Evolutionary conservation across 2,113 vertebrate species (phyloP), one percentile per base, ranked within the genome.

Genomic region (Abramis brama): DNA sequence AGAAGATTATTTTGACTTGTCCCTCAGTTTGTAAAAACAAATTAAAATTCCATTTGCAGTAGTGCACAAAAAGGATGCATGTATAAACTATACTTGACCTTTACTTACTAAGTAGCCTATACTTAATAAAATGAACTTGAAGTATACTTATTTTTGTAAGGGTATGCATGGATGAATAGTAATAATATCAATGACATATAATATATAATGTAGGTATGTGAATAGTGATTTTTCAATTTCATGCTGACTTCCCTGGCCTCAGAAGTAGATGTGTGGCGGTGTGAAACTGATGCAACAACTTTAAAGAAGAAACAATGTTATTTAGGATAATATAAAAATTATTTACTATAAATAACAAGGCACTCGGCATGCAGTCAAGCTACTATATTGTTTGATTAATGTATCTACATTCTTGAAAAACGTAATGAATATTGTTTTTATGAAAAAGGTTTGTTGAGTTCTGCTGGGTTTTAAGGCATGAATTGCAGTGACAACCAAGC

Each of bases 401-500:
- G 36, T 0, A n/a, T 47, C 15, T 77, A 12, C 19, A 21, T 36
- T 57, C 27, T 21, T 5, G 50, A 21, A 21, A 77, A 57, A 77
- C 17, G 13, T 17, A 33, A 77, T 77, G 8, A 55, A 77, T 52
- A 30, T 77, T 57, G 9, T 57, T 36, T 57, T 78, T 13, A 30
- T 33, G 50, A 12, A 43, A 11, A 21, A 7, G 2, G 5, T 17
- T n/a, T 27, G 12, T 64, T 64, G 60, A 73, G 70, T 23, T 27
- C 27, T 27, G 13, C 45, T 76, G 47, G 74, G 68, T 5, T 77
- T 30, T 77, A 52, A 76, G 45, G 74, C 45, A 76, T 52, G 74
- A 52, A 52, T 4, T 39, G 33, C 66, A 70, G 33, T 36, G 75
- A 55, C 50, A 77, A 33, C 25, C 4, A 55, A 21, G 75, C 50